Conservation (phyloP, 2,888 invertebrate species). For the Drosophila aldrichi region DNA sequence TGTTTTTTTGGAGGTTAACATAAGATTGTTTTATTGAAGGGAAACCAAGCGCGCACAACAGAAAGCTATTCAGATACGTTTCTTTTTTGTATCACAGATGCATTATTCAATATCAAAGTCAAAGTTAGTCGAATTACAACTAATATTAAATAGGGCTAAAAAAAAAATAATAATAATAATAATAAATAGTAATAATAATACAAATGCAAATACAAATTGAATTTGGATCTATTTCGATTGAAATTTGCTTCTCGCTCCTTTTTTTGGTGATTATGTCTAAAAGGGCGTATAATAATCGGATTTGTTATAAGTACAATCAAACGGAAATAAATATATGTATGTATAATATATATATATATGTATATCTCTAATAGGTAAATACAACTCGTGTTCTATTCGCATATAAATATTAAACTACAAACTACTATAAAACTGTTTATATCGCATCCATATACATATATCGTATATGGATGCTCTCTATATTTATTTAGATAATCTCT, state of each 20-base stretch:
- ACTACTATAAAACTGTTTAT: background rate
- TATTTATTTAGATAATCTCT: background rate
- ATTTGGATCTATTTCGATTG: slow-evolving; percentile 9
- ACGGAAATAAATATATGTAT: background rate
- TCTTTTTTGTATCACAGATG: slow-evolving; percentile 12
- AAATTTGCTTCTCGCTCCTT: background rate
- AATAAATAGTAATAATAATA: background rate
- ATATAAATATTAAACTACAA: slow-evolving; percentile 11
- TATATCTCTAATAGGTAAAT: background rate
- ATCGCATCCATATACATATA: background rate
- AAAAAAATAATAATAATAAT: background rate
- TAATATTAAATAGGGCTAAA: background rate
- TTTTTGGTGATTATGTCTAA: background rate
- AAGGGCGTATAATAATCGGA: background rate
- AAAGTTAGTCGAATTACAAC: background rate
- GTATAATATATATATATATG: too few species aligned
- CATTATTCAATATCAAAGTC: background rate
- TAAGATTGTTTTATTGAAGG: background rate
- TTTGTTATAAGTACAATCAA: background rate
- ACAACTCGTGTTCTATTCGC: slow-evolving; percentile 1
- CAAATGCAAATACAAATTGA: background rate
- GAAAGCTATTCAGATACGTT: slow-evolving; percentile 6
- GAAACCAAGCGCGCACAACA: slow-evolving; percentile 3
- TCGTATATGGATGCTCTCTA: background rate
- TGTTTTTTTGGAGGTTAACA: background rate